A percentile compares a stretch with the other conserved stretches of the same genome.
Evolutionary conservation across 1,140 invertebrate species (phyloP).

Genomic region (Gryon sp.): DNA sequence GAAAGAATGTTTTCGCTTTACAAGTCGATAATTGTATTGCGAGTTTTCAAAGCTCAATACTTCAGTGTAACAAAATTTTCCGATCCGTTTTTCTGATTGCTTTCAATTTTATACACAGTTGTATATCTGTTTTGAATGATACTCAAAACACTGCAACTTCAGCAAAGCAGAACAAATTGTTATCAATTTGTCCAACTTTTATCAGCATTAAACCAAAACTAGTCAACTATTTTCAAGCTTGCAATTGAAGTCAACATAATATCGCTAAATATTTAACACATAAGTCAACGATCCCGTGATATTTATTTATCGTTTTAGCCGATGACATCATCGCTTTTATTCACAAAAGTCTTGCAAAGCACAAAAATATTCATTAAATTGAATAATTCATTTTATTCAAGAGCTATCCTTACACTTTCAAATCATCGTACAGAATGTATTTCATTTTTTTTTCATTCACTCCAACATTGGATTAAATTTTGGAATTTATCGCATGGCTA

Average conservation of each 20-base stretch:
- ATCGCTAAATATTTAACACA: neutral
- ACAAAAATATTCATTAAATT: conserved; percentile 30
- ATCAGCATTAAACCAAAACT: too few relatives aligned
- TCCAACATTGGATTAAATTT: neutral
- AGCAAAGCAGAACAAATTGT: neutral
- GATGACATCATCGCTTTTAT: neutral
- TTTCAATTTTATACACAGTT: neutral
- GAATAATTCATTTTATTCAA: conserved; percentile 33
- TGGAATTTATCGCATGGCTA: neutral
- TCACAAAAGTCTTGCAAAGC: neutral
- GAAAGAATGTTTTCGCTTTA: too few relatives aligned
- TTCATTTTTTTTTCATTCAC: too few relatives aligned
- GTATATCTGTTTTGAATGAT: neutral
- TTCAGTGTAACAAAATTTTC: too few relatives aligned
- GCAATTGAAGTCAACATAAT: too few relatives aligned
- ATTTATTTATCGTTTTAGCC: neutral
- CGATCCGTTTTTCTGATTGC: neutral
- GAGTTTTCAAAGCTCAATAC: too few relatives aligned
- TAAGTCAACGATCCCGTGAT: neutral
- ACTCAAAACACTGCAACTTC: conserved; percentile 1
- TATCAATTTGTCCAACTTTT: conserved; percentile 7
- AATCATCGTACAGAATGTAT: too few relatives aligned
- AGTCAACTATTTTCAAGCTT: too few relatives aligned
- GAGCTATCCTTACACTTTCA: conserved; percentile 12
- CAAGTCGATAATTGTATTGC: too few relatives aligned